phyloP scores from a whole-genome alignment of 1,140 invertebrate species.

The Philopotamus ludificatus region DNA sequence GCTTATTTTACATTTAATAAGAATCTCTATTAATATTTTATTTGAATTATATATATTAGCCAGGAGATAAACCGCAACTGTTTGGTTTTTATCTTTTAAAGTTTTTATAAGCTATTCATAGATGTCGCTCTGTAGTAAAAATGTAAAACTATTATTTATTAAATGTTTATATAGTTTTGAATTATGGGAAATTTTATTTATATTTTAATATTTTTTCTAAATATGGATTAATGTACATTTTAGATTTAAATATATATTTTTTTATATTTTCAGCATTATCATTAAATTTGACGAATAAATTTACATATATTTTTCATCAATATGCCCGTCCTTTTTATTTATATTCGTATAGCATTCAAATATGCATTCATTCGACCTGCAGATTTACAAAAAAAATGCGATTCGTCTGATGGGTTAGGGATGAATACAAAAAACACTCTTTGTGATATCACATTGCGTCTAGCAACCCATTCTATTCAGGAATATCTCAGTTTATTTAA shows the following conservation, averaged over 20 bases:
- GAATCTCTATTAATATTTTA: too few relatives aligned
- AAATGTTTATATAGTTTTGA: not conserved
- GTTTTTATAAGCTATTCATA: not conserved
- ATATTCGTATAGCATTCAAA: not conserved
- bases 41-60: too few relatives aligned
- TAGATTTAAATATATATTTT: too few relatives aligned
- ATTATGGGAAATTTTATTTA: not conserved
- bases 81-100: too few relatives aligned
- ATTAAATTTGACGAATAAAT: too few relatives aligned
- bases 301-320: too few relatives aligned
- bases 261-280: too few relatives aligned
- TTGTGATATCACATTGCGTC: conserved; percentile 8
- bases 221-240: too few relatives aligned
- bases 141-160: too few relatives aligned
- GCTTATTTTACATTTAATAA: too few relatives aligned
- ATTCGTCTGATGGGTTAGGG: conserved; percentile 8
- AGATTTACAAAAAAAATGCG: not conserved
- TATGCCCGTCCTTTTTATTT: too few relatives aligned
- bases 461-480: conserved; percentile 11
- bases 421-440: conserved; percentile 6
- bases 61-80: too few relatives aligned
- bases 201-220: not conserved
- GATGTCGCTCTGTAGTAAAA: not conserved
- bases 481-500: conserved; percentile 30
- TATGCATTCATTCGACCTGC: conserved; percentile 17